These are phyloP conservation scores for Protobothrops mucrosquamatus DNA, from an alignment of 2,113 vertebrate genomes.

Conservation along the genomic window DNA sequence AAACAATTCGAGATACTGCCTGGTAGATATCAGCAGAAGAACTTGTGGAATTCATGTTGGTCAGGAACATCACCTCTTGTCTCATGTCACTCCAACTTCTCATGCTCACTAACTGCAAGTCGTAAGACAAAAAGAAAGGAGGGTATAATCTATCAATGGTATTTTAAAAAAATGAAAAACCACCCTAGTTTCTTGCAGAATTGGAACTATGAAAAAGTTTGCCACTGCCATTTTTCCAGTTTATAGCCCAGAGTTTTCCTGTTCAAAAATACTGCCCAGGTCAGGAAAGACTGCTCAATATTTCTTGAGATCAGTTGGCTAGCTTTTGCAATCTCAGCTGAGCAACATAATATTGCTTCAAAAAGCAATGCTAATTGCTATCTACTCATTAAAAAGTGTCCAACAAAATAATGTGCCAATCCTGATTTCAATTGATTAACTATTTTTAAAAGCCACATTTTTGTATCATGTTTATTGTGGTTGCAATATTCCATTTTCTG, in stretches of 20 bases:
- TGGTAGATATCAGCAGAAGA: constrained; percentile 91
- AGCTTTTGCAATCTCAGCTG: not conserved
- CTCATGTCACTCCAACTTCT: constrained; percentile 95
- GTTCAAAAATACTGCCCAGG: not conserved
- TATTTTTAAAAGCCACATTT: not conserved
- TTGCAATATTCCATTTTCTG: not conserved
- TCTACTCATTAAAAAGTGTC: too few relatives aligned
- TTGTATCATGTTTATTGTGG: not conserved
- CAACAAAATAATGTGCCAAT: not conserved
- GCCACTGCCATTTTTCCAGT: not conserved
- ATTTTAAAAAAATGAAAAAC: not conserved
- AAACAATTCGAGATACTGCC: constrained; percentile 93
- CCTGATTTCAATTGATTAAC: not conserved
- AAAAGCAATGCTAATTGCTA: not conserved
- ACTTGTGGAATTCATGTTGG: constrained; percentile 71
- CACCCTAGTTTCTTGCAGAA: not conserved
- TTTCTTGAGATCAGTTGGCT: not conserved
- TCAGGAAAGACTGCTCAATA: not conserved
- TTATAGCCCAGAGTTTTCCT: not conserved
- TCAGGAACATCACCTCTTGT: constrained; percentile 88
- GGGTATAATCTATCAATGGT: not conserved
- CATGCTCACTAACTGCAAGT: constrained; percentile 81
- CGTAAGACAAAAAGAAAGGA: not conserved
- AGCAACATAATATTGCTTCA: not conserved
- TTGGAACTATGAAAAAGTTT: not conserved